Conservation (phyloP, 2,113 vertebrate genomes). For the Suncus etruscus region DNA sequence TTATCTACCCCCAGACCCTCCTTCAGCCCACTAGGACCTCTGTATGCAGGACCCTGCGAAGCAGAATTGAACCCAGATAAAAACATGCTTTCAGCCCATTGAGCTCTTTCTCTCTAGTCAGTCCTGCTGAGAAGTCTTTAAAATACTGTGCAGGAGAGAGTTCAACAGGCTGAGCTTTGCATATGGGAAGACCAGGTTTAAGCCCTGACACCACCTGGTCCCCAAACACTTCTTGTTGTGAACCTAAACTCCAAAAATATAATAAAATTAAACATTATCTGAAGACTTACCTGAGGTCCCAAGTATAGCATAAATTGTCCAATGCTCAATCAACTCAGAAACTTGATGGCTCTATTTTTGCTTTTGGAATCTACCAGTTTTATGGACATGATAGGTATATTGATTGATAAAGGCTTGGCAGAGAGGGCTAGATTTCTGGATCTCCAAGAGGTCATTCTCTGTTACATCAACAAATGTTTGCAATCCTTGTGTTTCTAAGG, state of each 20-base stretch:
- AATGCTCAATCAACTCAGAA: constrained; percentile 53
- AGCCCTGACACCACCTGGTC: no score
- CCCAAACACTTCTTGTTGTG: neutral
- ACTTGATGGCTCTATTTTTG: constrained; percentile 11
- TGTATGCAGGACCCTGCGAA: neutral
- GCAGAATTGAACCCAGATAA: neutral
- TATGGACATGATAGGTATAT: constrained; percentile 43
- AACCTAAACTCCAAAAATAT: no score
- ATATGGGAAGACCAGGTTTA: no score
- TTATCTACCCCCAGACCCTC: neutral
- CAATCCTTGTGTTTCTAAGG: constrained; percentile 36
- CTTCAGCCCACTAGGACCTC: neutral
- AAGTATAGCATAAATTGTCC: constrained; percentile 9
- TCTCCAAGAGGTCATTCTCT: constrained; percentile 59
- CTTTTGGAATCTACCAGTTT: constrained; percentile 57
- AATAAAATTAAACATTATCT: neutral
- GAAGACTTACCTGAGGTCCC: neutral
- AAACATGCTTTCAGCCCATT: neutral
- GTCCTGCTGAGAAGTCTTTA: no score
- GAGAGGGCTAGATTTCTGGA: constrained; percentile 26
- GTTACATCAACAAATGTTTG: neutral
- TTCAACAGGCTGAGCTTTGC: no score
- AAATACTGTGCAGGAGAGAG: no score
- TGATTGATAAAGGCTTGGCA: constrained; percentile 57
- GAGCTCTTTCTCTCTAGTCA: neutral